These are phyloP conservation scores for Orchestes rusci DNA, from an alignment of 2,888 invertebrate species.

Conservation along the genomic window DNA sequence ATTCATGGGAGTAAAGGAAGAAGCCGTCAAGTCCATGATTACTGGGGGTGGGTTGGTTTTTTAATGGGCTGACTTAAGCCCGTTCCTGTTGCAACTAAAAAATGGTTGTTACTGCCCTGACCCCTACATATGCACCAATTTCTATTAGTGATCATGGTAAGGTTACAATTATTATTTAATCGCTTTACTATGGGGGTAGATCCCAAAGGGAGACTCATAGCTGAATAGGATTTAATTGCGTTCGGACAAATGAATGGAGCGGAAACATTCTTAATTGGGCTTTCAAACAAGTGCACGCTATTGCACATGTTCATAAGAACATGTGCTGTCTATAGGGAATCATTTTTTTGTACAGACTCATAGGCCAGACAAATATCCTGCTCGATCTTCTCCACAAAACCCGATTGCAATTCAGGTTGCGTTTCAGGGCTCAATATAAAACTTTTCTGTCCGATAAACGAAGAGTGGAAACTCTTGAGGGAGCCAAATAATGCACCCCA, in stretches of 20 bases:
- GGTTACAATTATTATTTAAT: slow-evolving; percentile 42
- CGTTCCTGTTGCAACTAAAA: no score
- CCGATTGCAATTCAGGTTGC: slow-evolving; percentile 17
- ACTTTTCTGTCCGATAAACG: slow-evolving; percentile 19
- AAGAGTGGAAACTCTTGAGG: slow-evolving; percentile 29
- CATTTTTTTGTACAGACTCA: no score
- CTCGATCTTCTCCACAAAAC: no score
- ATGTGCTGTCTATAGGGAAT: no score
- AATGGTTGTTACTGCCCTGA: no score
- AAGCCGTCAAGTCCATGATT: no score
- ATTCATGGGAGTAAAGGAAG: no score
- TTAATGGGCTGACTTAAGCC: no score
- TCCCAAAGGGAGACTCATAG: slow-evolving; percentile 7
- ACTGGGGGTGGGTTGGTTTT: no score
- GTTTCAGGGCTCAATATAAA: slow-evolving; percentile 16
- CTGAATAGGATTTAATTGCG: slow-evolving; percentile 13
- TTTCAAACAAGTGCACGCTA: slow-evolving; percentile 11
- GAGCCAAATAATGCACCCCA: slow-evolving; percentile 38
- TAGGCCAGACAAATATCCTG: no score
- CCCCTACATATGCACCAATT: slow-evolving; percentile 35
- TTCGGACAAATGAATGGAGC: slow-evolving; percentile 7
- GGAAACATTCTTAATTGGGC: slow-evolving; percentile 11
- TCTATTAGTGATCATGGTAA: slow-evolving; percentile 38
- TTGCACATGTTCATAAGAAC: slow-evolving; percentile 17
- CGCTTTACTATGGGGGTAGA: slow-evolving; percentile 26